These are phyloP conservation scores for Drosophila ercepeae DNA, from an alignment of 1,140 invertebrate species.

Conservation along the genomic window DNA sequence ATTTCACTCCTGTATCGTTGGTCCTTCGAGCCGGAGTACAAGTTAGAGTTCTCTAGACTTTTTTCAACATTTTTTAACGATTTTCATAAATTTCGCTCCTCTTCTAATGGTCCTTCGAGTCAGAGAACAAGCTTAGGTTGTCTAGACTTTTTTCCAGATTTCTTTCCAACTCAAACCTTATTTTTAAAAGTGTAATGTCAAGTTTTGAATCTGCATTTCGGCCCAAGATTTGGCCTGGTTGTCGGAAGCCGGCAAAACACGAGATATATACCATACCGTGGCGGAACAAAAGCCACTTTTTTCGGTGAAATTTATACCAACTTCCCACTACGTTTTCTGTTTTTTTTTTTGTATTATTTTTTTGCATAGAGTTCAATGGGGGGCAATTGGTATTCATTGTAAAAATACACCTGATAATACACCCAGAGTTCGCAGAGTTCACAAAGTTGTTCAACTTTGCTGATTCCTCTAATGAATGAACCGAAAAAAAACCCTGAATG, in stretches of 20 bases:
- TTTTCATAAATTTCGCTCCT: too few species aligned
- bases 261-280: constrained; percentile 23
- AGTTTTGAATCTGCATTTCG: constrained; percentile 14
- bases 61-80: too few species aligned
- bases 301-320: constrained; percentile 9
- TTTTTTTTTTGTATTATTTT: background rate
- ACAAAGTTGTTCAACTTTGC: constrained; percentile 25
- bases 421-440: constrained; percentile 27
- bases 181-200: constrained; percentile 31
- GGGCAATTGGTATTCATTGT: constrained; percentile 27
- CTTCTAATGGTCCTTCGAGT: too few species aligned
- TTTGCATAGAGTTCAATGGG: constrained; percentile 43
- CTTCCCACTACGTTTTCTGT: background rate
- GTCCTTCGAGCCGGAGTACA: too few species aligned
- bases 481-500: constrained; percentile 35
- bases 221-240: constrained; percentile 31
- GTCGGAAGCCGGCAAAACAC: constrained; percentile 34
- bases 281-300: constrained; percentile 15
- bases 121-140: too few species aligned
- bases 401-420: constrained; percentile 32
- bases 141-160: background rate
- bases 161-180: background rate
- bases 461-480: constrained; percentile 50
- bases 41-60: too few species aligned
- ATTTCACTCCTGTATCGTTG: too few species aligned